These are phyloP conservation scores for Lasioglossum zephyrum DNA, from an alignment of 2,888 invertebrate species.

Conservation along the genomic window DNA sequence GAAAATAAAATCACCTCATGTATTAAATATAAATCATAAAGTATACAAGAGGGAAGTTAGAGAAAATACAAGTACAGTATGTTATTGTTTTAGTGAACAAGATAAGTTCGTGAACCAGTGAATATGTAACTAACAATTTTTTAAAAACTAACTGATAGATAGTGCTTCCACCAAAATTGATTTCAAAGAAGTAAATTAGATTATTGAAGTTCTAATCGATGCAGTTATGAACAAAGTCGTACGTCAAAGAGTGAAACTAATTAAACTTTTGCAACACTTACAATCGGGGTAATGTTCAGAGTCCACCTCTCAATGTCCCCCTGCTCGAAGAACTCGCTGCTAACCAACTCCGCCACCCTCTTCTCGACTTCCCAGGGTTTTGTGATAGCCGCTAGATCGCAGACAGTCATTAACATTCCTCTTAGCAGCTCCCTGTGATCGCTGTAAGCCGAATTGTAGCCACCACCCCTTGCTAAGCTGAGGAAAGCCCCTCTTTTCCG, in stretches of 20 bases:
- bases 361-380: slow-evolving; percentile 97
- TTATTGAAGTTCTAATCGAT: no score
- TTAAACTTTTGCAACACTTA: slow-evolving; percentile 85
- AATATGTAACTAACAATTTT: no score
- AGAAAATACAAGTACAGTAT: no score
- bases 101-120: no score
- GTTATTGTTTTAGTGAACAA: no score
- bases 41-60: no score
- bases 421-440: slow-evolving; percentile 93
- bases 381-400: slow-evolving; percentile 97
- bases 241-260: background rate
- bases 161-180: background rate
- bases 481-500: slow-evolving; percentile 96
- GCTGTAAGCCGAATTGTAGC: slow-evolving; percentile 89
- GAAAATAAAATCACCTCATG: no score
- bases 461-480: slow-evolving; percentile 87
- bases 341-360: slow-evolving; percentile 95
- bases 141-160: background rate
- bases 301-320: slow-evolving; percentile 96
- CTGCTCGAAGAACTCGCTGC: slow-evolving; percentile 96
- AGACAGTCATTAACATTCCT: slow-evolving; percentile 98
- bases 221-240: no score
- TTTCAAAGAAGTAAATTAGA: background rate
- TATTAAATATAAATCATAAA: no score
- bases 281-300: slow-evolving; percentile 95